phyloP scores from a whole-genome alignment of 2,113 vertebrate species.

The Phalacrocorax brasilianus region DNA sequence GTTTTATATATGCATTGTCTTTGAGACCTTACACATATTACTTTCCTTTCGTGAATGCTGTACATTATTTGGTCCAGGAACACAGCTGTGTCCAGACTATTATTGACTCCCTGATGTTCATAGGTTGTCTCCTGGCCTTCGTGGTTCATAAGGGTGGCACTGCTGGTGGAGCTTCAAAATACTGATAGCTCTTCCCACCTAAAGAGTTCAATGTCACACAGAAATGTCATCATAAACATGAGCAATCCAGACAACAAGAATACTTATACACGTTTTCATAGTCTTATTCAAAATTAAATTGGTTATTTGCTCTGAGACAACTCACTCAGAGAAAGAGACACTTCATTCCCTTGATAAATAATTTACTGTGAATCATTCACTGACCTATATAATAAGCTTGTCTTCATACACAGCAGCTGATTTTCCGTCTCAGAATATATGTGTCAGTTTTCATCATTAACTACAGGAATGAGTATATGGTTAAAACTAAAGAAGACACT shows the following conservation, averaged over 20 bases:
- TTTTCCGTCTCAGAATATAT: neutral
- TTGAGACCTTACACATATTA: neutral
- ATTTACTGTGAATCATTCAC: neutral
- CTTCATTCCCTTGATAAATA: neutral
- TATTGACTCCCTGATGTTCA: neutral
- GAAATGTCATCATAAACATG: neutral
- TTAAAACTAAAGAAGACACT: neutral
- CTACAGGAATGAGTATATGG: neutral
- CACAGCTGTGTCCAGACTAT: neutral
- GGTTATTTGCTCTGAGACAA: neutral
- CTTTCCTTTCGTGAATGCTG: neutral
- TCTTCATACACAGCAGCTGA: neutral
- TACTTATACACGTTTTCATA: neutral
- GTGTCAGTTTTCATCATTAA: neutral
- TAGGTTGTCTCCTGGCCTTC: neutral
- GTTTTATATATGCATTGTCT: neutral
- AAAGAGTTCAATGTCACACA: neutral
- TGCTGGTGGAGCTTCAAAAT: neutral
- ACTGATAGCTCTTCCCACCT: neutral
- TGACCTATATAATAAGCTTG: neutral
- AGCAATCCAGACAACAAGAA: neutral
- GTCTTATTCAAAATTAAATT: neutral
- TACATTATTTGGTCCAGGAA: neutral
- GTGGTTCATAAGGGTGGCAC: neutral
- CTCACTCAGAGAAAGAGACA: neutral